Evolutionary conservation across 2,797 vertebrate genomes (phyloP).

Genomic region (Tarsius wallacei): DNA sequence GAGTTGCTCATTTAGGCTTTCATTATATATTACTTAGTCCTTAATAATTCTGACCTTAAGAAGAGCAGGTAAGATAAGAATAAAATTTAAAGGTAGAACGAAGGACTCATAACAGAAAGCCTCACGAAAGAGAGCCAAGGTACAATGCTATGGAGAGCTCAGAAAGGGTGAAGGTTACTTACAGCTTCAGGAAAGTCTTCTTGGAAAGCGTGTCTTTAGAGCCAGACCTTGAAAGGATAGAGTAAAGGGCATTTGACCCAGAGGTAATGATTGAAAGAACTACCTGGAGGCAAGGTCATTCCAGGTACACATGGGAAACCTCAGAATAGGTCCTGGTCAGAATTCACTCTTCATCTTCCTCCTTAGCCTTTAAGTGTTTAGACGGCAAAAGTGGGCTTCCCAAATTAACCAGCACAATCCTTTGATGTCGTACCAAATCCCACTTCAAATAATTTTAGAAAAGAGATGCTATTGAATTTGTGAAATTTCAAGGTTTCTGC

Average conservation of each 20-base stretch:
- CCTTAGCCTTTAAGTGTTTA: background rate
- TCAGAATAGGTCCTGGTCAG: background rate
- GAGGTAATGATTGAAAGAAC: too few species aligned
- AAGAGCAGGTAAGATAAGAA: background rate
- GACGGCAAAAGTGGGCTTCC: background rate
- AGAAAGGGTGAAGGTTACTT: background rate
- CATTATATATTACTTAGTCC: background rate
- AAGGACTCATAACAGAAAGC: background rate
- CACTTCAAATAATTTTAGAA: slow-evolving; percentile 40
- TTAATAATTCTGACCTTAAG: background rate
- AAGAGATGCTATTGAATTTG: background rate
- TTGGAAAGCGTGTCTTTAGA: background rate
- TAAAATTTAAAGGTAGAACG: slow-evolving; percentile 13
- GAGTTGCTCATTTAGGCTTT: background rate
- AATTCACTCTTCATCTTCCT: background rate
- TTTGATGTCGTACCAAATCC: background rate
- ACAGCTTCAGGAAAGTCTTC: background rate
- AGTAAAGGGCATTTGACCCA: background rate
- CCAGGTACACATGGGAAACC: background rate
- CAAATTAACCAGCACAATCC: slow-evolving; percentile 27
- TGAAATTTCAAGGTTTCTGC: background rate
- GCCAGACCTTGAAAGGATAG: background rate
- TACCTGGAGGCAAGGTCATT: background rate
- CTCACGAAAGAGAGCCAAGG: background rate
- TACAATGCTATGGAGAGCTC: too few species aligned